Evolutionary conservation across 1,140 invertebrate species (phyloP), one percentile per base, ranked within the genome.

Genomic region (Zaprionus tsacasi): DNA sequence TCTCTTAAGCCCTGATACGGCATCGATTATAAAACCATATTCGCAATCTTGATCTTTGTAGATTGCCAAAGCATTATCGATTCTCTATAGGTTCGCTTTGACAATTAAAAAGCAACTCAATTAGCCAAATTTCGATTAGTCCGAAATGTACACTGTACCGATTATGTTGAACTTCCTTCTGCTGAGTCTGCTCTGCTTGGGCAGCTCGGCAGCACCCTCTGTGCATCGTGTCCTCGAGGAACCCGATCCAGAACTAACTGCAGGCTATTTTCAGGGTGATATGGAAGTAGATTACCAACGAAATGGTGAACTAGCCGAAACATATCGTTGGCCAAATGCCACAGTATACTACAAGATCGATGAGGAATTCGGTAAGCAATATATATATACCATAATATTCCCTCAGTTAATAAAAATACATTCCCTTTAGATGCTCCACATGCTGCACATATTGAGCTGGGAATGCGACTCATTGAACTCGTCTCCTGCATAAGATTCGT

Each of bases 311-410:
- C 2, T 82, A 1, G 12, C 60, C 5, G 30, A 50, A 7, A 63
- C 76, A 0, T n/a, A 13, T 2, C 82, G 48, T 8, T 86, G 82
- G 82, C 79, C 82, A 15, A 86, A 88, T 50, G 83, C 91, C 30
- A 93, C 93, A 43, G 93, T 93, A 25, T 93, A 83, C 21, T 91
- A 91, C 40, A 82, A 71, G 59, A 91, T 91, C n/a, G 70, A 78
- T 2, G 61, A 80, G 7, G 66, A 65, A 7, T 91, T 91, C 61
- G 59, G 82, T 94, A 38, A 21, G 43, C 45, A 11, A 6, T 35
- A 35, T 35, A 35, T 8, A 8, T 65, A 5, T 4, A 30, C 17
- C 27, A 12, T 13, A 7, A 25, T 45, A 7, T 30, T 1, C 56
- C 12, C 8, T 11, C 0, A 7, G 8, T 17, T 15, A 25, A 64